Base-by-base conservation (phyloP, 2,888 invertebrate genomes). In the Coenonympha glycerion region DNA sequence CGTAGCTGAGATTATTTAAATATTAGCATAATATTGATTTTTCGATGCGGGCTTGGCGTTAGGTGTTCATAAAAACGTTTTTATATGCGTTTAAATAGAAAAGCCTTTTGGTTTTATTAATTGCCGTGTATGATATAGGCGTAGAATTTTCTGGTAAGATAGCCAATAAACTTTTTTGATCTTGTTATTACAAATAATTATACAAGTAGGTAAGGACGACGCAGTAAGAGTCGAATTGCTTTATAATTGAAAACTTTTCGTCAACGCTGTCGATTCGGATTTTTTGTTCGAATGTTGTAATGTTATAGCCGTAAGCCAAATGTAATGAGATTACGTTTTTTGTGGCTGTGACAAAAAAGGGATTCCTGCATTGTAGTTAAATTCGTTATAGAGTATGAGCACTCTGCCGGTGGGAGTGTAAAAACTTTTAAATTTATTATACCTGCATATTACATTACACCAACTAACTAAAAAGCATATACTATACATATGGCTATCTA, bases 171-270 rank as follows among this genome's bases (percentile, higher is more conserved):
- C 13, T 22, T 19, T 22, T 39, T 24, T 3, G 8, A 24, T 22
- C 4, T 11, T 21, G 6, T 22, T 9, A 33, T 16, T 15, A 4
- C 9, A 19, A 11, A 37, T 37, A 39, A 22, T 6, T 37, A 13
- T 39, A 22, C 18, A 6, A 19, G 30, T 15, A 31, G 30, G 31
- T 15, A 31, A 30, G 31, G 22, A 39, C 24, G 39, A 39, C 6
- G 9, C 22, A 22, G 22, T 11, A 26, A n/a, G 6, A 30, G 16
- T 59, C 61, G 60, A 49, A 44, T 49, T 31, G 36, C 13, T 45
- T 44, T 36, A 28, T 44, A 49, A 49, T 49, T 49, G 44, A 49
- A 49, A 44, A 39, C 44, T 16, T 44, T 49, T 44, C 37, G 18
- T 15, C 30, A 44, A 31, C 22, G 37, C 22, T 24, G 34, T 28